These are phyloP conservation scores for Chiloscyllium plagiosum DNA, from an alignment of 2,113 vertebrate genomes.

Conservation along the genomic window DNA sequence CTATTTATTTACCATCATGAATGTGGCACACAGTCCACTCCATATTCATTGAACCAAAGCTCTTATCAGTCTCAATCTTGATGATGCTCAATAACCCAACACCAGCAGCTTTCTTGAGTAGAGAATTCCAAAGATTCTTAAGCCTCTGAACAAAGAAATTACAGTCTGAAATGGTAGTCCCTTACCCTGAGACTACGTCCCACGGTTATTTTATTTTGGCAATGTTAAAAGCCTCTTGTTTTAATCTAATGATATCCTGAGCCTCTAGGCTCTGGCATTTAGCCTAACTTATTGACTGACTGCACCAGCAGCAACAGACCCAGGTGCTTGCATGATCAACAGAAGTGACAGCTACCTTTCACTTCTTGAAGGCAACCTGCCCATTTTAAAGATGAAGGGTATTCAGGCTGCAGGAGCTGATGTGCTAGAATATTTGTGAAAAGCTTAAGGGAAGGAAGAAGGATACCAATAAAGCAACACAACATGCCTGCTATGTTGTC, in stretches of 20 bases:
- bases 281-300: not conserved
- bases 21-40: not conserved
- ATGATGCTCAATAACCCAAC: not conserved
- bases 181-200: not conserved
- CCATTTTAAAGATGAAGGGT: not conserved
- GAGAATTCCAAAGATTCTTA: not conserved
- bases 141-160: not conserved
- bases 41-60: not conserved
- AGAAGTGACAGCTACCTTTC: not conserved
- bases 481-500: too few relatives aligned
- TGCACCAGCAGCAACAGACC: not conserved
- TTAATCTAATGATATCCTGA: not conserved
- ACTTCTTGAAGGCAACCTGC: not conserved
- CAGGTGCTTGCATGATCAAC: not conserved
- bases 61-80: not conserved
- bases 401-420: not conserved
- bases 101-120: not conserved
- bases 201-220: not conserved
- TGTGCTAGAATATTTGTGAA: not conserved
- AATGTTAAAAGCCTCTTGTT: not conserved
- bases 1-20: not conserved
- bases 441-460: not conserved
- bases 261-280: not conserved
- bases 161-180: not conserved
- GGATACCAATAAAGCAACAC: not conserved